Conservation (phyloP, 1,140 invertebrate species). For the Papilio polytes region DNA sequence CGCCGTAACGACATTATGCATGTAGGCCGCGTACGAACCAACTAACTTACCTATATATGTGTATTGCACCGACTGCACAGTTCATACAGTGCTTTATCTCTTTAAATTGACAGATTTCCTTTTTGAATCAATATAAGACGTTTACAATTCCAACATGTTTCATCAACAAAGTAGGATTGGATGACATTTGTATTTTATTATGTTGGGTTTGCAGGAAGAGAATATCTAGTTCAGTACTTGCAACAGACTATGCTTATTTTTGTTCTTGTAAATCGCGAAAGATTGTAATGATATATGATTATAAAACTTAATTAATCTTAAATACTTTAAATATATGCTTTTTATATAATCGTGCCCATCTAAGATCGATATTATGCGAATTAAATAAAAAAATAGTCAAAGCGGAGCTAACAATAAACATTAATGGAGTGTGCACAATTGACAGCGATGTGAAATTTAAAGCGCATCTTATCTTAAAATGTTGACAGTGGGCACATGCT, state of each 20-base stretch:
- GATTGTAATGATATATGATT: neutral
- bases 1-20: conserved; percentile 75
- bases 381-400: neutral
- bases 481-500: conserved; percentile 57
- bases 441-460: conserved; percentile 49
- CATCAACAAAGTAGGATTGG: neutral
- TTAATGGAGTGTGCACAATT: conserved; percentile 34
- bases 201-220: neutral
- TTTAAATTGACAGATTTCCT: conserved; percentile 39
- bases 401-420: conserved; percentile 12
- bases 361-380: neutral
- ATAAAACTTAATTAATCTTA: neutral
- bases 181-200: conserved; percentile 2
- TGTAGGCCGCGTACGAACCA: conserved; percentile 68
- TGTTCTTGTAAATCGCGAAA: neutral
- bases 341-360: neutral
- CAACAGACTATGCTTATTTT: neutral
- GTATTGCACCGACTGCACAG: neutral
- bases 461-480: conserved; percentile 41
- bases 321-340: too few relatives aligned
- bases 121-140: conserved; percentile 3
- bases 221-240: neutral
- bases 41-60: conserved; percentile 31
- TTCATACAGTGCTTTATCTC: conserved; percentile 31
- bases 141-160: neutral